Base-by-base conservation (phyloP, 2,797 vertebrate species). In the Micropoecilia bifurca region DNA sequence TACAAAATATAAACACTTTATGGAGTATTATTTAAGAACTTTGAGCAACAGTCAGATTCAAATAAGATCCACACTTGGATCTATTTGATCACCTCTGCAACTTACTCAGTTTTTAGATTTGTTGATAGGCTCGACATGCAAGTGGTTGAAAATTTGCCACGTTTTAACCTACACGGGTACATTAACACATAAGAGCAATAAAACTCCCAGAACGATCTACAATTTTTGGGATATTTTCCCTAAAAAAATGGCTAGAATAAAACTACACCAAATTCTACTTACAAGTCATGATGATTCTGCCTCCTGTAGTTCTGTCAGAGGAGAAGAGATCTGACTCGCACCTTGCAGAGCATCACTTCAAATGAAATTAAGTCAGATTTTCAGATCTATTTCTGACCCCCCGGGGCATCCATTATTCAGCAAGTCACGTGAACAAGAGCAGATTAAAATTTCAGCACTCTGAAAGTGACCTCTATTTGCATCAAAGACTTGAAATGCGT, bases 361-460 rank as follows among this genome's bases (percentile, higher is more conserved):
- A 97, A 96, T 97, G 97, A 95, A 95, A 97, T 96, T 96, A 95
- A 96, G 94, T 95, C 94, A 79, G 92, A 96, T 94, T 95, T 90
- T 92, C 95, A 92, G 82, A 96, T 97, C 96, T 97, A 97, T 97
- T 97, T 97, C 96, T 97, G 96, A 94, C 96, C 93, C 93, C 91
- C 69, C 90, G 80, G 94, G 89, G 92, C 94, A 97, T 98, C 97
- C 96, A 99, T 99, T 97, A 99, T 98, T 98, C 96, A 98, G 95
- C 94, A 95, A 96, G 96, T 96, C 98, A 99, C 96, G 96, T 98
- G 97, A 95, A 95, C 41, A 45, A 69, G 75, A 85, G 92, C 90
- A 94, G 95, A 97, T 97, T 96, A 97, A 97, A 97, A 96, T 97
- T 98, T 97, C 96, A 97, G 83, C 93, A 96, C 95, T 84, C 88